phyloP scores from a whole-genome alignment of 2,113 vertebrate species.

The Pithys albifrons region DNA sequence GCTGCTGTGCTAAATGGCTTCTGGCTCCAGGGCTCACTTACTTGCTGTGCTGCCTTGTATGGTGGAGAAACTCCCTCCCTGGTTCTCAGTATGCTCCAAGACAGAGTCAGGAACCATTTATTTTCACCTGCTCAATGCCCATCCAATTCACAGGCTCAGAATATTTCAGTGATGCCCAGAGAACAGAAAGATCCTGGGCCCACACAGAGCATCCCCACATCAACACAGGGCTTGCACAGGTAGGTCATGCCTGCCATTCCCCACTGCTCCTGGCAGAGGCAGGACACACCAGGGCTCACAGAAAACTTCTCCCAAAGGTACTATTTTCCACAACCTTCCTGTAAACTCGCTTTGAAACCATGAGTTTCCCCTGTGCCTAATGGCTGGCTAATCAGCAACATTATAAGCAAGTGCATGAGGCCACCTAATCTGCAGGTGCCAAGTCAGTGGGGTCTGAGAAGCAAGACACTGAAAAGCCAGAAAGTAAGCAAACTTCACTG shows the following conservation, averaged over 20 bases:
- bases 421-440: neutral
- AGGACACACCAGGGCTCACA: neutral
- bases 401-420: neutral
- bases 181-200: neutral
- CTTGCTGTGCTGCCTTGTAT: neutral
- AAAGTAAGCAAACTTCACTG: neutral
- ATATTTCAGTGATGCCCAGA: neutral
- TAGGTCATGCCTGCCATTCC: neutral
- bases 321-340: neutral
- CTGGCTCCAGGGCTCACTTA: neutral
- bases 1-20: neutral
- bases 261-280: neutral
- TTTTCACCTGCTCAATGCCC: neutral
- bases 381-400: neutral
- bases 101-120: neutral
- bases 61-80: neutral
- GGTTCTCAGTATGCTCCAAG: neutral
- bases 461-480: neutral
- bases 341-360: neutral
- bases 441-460: neutral
- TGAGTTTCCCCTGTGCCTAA: neutral
- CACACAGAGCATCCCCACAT: rapidly evolving
- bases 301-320: neutral
- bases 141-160: neutral
- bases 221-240: too few relatives aligned